Conservation (phyloP, 2,888 invertebrate species). For the Andricus quercusramuli region DNA sequence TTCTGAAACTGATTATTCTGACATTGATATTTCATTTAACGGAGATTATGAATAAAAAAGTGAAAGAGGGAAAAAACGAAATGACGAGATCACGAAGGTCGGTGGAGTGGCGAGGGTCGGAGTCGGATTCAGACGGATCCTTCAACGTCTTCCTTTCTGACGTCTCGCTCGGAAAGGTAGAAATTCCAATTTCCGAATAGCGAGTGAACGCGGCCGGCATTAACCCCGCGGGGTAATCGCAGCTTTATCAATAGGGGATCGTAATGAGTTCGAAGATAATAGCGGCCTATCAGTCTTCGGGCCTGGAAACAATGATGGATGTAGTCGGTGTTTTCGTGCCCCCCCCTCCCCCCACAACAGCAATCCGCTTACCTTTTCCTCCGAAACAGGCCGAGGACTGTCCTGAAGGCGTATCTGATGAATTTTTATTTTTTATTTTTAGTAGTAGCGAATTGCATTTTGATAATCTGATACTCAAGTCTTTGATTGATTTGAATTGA, state of each 20-base stretch:
- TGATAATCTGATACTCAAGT: not conserved
- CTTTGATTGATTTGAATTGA: not conserved
- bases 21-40: not conserved
- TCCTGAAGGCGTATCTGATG: not conserved
- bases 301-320: slow-evolving; percentile 77
- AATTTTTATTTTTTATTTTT: not conserved
- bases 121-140: slow-evolving; percentile 55
- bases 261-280: slow-evolving; percentile 78
- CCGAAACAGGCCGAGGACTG: slow-evolving; percentile 1
- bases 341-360: slow-evolving; percentile 50
- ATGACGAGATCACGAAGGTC: slow-evolving; percentile 45
- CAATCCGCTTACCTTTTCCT: slow-evolving; percentile 31
- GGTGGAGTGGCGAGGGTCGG: slow-evolving; percentile 8
- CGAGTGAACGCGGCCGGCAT: slow-evolving; percentile 56
- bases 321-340: slow-evolving; percentile 71
- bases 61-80: slow-evolving; percentile 40
- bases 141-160: slow-evolving; percentile 66
- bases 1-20: slow-evolving; percentile 23
- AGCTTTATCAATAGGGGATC: slow-evolving; percentile 78
- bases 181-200: slow-evolving; percentile 76
- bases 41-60: slow-evolving; percentile 36
- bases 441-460: not conserved
- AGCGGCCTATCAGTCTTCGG: slow-evolving; percentile 75
- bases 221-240: slow-evolving; percentile 70
- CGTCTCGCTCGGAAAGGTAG: slow-evolving; percentile 68